These are phyloP conservation scores for Indicator indicator DNA, from an alignment of 2,113 vertebrate species.

Conservation along the genomic window DNA sequence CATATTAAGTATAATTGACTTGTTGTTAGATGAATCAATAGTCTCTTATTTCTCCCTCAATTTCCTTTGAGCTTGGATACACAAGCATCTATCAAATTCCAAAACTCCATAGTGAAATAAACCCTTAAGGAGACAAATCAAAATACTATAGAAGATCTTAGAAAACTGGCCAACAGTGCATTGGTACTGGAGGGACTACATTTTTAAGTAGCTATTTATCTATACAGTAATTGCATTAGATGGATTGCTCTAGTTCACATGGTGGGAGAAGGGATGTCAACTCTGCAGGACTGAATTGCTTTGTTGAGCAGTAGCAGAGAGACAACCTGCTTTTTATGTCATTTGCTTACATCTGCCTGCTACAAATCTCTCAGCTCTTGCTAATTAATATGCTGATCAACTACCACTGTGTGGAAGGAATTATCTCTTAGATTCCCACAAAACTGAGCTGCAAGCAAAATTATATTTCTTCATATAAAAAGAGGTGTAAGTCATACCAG, in stretches of 20 bases:
- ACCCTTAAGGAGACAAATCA: neutral
- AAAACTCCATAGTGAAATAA: neutral
- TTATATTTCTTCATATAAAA: neutral
- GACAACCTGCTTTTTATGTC: neutral
- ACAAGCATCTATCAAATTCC: neutral
- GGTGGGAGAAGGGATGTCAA: accelerated
- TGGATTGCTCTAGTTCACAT: neutral
- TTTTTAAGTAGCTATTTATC: neutral
- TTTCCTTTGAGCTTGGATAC: neutral
- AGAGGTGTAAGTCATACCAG: neutral
- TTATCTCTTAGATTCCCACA: neutral
- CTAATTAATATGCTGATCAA: neutral
- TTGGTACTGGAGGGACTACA: neutral
- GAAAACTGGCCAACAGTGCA: neutral
- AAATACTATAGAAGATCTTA: neutral
- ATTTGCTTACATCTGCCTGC: neutral
- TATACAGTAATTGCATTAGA: neutral
- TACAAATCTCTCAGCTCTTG: neutral
- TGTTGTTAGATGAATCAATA: neutral
- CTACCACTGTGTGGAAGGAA: neutral
- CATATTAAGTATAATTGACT: neutral
- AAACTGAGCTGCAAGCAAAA: neutral
- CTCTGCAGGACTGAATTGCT: neutral
- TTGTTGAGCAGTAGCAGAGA: neutral
- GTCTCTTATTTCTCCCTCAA: neutral